These are phyloP conservation scores for Actinemys pallida DNA, from an alignment of 2,113 vertebrate genomes.

Conservation along the genomic window DNA sequence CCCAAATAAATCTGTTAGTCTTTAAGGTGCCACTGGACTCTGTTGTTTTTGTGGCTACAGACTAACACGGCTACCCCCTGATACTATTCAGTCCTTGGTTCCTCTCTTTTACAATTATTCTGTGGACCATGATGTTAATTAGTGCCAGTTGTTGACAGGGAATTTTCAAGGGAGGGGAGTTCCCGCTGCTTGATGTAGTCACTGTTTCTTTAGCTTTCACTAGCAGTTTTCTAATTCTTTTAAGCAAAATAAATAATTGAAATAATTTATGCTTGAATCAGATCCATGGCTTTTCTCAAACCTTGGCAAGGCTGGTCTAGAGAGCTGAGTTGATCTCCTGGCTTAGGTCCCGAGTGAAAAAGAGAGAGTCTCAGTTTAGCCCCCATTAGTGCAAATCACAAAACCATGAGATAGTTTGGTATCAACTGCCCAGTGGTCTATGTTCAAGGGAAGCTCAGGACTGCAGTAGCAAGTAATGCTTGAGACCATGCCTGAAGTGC, in stretches of 20 bases:
- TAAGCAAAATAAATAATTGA: conserved; percentile 32
- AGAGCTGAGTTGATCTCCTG: conserved; percentile 26
- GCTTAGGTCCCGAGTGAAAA: conserved; percentile 14
- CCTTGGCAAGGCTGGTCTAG: background rate
- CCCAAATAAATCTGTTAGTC: no score
- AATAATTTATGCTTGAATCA: conserved; percentile 43
- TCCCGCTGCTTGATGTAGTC: background rate
- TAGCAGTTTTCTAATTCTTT: conserved; percentile 28
- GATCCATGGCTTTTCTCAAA: conserved; percentile 32
- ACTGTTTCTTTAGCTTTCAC: background rate
- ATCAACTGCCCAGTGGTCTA: conserved; percentile 14
- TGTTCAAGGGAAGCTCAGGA: background rate
- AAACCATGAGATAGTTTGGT: background rate
- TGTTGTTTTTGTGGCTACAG: no score
- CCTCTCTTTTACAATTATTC: background rate
- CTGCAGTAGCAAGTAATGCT: background rate
- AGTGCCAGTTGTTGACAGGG: background rate
- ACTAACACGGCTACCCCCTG: no score
- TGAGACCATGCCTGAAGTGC: background rate
- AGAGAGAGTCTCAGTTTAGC: background rate
- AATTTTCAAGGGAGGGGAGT: background rate
- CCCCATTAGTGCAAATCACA: background rate
- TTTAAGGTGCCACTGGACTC: no score
- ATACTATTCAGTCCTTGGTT: background rate
- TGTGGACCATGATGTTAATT: background rate